Conservation (phyloP, 2,888 invertebrate genomes). For the Epinotia demarniana region DNA sequence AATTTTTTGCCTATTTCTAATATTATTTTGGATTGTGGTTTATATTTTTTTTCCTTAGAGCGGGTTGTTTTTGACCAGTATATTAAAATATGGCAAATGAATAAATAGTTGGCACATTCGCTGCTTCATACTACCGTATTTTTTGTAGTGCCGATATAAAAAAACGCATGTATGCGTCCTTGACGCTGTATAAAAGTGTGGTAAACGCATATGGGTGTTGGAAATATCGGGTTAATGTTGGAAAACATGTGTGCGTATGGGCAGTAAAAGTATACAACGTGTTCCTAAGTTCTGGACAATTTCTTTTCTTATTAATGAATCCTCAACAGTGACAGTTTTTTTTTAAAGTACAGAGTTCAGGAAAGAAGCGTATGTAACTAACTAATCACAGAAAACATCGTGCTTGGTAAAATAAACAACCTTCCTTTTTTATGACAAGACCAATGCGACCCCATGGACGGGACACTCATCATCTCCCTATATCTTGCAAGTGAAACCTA, state of each 20-base stretch:
- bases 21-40: conserved; percentile 16
- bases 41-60: neutral
- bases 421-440: no score
- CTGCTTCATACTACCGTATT: neutral
- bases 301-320: no score
- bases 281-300: neutral
- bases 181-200: neutral
- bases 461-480: no score
- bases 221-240: conserved; percentile 12
- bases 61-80: conserved; percentile 8
- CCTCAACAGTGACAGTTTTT: no score
- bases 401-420: no score
- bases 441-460: no score
- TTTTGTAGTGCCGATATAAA: neutral
- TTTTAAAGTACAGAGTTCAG: no score
- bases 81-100: no score
- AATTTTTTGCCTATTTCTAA: conserved; percentile 29
- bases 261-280: neutral
- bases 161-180: neutral
- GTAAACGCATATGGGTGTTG: neutral
- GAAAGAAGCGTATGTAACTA: no score
- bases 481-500: no score
- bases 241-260: neutral
- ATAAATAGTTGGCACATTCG: neutral
- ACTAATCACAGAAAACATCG: no score